Evolutionary conservation across 2,113 vertebrate genomes (phyloP), one percentile per base, ranked within the genome.

Genomic region (Calcarius ornatus): DNA sequence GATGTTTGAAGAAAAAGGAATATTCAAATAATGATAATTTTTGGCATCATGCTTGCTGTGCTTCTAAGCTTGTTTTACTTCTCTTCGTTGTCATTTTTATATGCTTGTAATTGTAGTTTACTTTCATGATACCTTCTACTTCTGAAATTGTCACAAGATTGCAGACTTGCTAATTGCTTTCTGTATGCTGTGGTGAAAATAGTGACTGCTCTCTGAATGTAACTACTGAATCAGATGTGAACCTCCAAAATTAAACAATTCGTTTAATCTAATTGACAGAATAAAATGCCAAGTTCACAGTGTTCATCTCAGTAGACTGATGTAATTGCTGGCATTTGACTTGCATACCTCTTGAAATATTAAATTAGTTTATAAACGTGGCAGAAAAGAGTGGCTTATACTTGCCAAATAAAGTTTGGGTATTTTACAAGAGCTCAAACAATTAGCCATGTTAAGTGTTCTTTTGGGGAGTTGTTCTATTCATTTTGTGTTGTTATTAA

Each of bases 331-430:
- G 94, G 88, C 68, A 85, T 71, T 95, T 84, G 70, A 93, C 92
- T 97, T 92, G 56, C 96, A 93, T 97, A 76, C 80, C 77, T 95
- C 73, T 88, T 95, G 90, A 96, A 96, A 96, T 96, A 92, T 94
- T 95, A 95, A 93, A 94, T 96, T 95, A 96, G 95, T 96, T 97
- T 96, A 92, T 97, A 94, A 96, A 96, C 47, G 85, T 97, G 91
- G 92, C 89, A 96, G 91, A 96, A 94, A 60, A 89, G 75, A 96
- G 57, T 72, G 72, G 78, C 57, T 85, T 97, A 47, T 85, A 43
- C 75, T 61, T 96, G 81, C 82, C 82, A 97, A 83, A 69, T 95
- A 96, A 73, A 91, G 51, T 97, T 75, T 78, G 88, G 18, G 66
- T 96, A 71, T 90, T 95, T 95, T 95, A 78, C 73, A 95, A 88